These are phyloP conservation scores for Sphenodon punctatus DNA, from an alignment of 2,797 vertebrate genomes.

Conservation along the genomic window DNA sequence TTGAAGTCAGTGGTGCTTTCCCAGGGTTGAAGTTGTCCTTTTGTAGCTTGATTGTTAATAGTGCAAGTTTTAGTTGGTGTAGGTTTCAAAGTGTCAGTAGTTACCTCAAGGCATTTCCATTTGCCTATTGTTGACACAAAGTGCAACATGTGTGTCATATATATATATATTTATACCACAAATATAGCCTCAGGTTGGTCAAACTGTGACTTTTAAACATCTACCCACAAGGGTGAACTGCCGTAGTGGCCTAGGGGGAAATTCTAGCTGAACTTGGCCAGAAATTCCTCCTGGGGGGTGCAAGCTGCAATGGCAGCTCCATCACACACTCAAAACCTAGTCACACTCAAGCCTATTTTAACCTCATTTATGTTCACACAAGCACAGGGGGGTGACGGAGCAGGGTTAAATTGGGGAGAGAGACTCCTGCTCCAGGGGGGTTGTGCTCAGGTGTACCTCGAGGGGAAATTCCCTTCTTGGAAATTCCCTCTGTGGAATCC, in stretches of 20 bases:
- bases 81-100: background rate
- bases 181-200: background rate
- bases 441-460: no score
- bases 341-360: no score
- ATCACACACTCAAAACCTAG: no score
- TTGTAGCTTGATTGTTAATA: background rate
- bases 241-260: background rate
- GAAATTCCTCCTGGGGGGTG: slow-evolving; percentile 15
- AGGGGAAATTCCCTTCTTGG: no score
- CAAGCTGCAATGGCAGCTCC: background rate
- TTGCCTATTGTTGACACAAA: background rate
- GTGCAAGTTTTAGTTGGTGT: slow-evolving; percentile 6
- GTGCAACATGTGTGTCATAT: no score
- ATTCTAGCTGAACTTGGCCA: slow-evolving; percentile 33
- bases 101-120: slow-evolving; percentile 37
- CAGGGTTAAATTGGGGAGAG: no score
- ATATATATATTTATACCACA: background rate
- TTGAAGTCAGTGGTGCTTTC: background rate
- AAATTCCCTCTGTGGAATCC: no score
- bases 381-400: no score
- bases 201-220: background rate
- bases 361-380: no score
- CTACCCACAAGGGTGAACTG: background rate
- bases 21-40: background rate
- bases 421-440: no score